Base-by-base conservation (phyloP, 2,888 invertebrate species). In the Anthophora plumipes region DNA sequence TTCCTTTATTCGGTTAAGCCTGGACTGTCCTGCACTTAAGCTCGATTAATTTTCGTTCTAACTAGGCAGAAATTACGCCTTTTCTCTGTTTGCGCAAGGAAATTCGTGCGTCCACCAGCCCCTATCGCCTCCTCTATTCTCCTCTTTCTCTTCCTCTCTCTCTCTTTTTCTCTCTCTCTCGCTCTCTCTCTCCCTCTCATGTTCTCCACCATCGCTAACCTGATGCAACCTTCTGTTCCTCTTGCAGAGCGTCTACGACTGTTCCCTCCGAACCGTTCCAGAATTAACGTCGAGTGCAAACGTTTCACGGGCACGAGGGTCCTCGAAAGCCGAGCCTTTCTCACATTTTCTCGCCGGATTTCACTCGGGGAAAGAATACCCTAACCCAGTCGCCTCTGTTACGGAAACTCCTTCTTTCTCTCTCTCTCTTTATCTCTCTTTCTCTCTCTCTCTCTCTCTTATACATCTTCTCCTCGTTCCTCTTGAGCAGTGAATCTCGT, bases 31-130 rank as follows among this genome's bases (percentile, higher is more conserved):
- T 77, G 85, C 85, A 89, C 90, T 91, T 91, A 90, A 91, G 90
- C 90, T 90, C 87, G 90, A 89, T 90, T 91, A 91, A 91, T 91
- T 91, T 91, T 91, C 89, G 70, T 85, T 83, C 90, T 86, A 89
- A 91, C 90, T 88, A 88, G 84, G 77, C 80, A 81, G 86, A 90
- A 91, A 91, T 91, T 91, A 90, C 87, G 85, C 83, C 88, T 85
- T 81, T 64, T 76, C 68, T 87, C 74, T 82, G 88, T 86, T 89
- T 88, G 89, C 82, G 79, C 87, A 85, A 86, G 88, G 88, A 90
- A 90, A 90, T 91, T 90, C 73, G 46, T 69, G 71, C 72, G 69
- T 82, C 74, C 73, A 63, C 73, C 61, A 43, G 22, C 39, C 70
- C 66, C 59, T 77, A 67, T 76, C 76, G 48, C n/a, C 54, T 11